phyloP scores from a whole-genome alignment of 2,797 vertebrate genomes.

The Syncerus caffer region DNA sequence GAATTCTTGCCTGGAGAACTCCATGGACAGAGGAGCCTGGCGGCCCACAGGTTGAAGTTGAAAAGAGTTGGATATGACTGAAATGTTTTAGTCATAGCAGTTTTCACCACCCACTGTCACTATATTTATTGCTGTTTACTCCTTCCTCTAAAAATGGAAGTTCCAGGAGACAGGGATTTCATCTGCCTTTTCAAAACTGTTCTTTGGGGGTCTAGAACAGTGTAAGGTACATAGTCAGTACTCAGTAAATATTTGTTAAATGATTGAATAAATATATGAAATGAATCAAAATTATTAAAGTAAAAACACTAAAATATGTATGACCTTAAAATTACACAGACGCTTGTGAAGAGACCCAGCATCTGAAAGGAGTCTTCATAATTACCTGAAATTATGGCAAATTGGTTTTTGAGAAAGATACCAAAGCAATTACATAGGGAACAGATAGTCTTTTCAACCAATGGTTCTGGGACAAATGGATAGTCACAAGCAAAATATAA shows the following conservation, averaged over 20 bases:
- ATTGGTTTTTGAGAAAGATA: neutral
- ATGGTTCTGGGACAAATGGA: neutral
- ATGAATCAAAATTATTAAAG: neutral
- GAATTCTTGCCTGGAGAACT: neutral
- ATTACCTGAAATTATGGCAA: neutral
- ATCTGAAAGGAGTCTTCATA: neutral
- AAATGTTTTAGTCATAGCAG: neutral
- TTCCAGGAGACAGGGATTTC: neutral
- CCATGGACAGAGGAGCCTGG: neutral
- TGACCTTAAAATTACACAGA: neutral
- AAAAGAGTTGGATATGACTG: neutral
- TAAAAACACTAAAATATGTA: neutral
- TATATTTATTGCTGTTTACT: neutral
- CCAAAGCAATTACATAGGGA: neutral
- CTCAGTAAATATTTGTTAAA: neutral
- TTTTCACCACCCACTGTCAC: neutral
- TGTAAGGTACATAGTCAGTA: neutral
- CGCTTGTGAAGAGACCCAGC: neutral
- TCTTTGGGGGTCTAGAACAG: neutral
- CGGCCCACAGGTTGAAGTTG: neutral
- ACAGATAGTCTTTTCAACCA: neutral
- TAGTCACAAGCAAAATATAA: neutral
- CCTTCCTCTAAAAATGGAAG: neutral
- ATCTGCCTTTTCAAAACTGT: neutral
- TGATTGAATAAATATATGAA: neutral